Percentiles rank a stretch among this genome's conserved stretches.
Evolutionary conservation across 2,113 vertebrate genomes (phyloP).

Genomic region (Pseudolaguvia tuberculata): DNA sequence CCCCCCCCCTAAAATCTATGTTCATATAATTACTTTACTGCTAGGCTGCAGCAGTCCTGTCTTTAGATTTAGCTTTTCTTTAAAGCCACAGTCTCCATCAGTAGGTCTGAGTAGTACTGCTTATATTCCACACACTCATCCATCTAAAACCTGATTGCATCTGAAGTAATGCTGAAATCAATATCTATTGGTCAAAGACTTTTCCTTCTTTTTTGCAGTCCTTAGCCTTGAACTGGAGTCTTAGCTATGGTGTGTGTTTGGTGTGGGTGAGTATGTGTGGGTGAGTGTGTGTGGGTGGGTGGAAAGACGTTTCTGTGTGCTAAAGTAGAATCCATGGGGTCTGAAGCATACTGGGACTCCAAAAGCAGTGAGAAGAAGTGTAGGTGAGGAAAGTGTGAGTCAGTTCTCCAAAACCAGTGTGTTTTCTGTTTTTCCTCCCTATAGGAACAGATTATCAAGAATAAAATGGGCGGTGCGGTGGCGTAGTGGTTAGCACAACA

Average conservation of each 20-base stretch:
- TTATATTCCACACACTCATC: conserved; percentile 14
- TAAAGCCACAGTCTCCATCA: background rate
- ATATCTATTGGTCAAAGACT: conserved; percentile 13
- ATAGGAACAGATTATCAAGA: background rate
- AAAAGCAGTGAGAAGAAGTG: conserved; percentile 37
- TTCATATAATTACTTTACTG: too few species aligned
- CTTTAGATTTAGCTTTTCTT: background rate
- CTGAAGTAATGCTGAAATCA: conserved; percentile 12
- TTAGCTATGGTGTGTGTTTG: conserved; percentile 10
- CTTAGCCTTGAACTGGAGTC: conserved; percentile 6
- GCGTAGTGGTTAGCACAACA: too few species aligned
- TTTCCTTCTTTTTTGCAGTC: conserved; percentile 12
- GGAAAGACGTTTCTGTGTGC: conserved; percentile 15
- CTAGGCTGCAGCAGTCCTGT: background rate
- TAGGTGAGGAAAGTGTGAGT: conserved; percentile 45
- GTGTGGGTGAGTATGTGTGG: too few species aligned
- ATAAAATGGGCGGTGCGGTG: too few species aligned
- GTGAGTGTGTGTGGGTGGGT: conserved; percentile 20
- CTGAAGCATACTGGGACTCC: conserved; percentile 27
- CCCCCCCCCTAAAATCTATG: too few species aligned
- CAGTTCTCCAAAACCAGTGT: conserved; percentile 53
- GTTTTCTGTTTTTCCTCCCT: conserved; percentile 41
- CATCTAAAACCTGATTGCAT: background rate
- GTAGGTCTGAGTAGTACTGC: background rate
- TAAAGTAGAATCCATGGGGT: conserved; percentile 16